Base-by-base conservation (phyloP, 2,888 invertebrate species). In the Amiota mariae region DNA sequence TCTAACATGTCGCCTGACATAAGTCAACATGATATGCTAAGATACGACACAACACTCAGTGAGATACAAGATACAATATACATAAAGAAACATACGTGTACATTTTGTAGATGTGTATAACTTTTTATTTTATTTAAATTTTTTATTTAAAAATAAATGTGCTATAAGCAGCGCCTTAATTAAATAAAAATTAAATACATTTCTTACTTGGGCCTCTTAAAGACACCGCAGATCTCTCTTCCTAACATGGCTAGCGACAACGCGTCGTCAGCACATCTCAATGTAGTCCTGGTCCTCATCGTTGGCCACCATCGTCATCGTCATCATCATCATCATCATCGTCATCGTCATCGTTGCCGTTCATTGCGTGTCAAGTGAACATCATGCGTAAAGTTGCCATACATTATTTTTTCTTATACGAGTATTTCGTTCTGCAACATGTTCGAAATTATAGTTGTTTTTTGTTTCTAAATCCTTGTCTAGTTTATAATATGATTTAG, bases 401-500 rank as follows among this genome's bases (percentile, higher is more conserved):
- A 36, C 36, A 36, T 68, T 68, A n/a, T 54, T 54, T 47, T 54
- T 13, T 51, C 18, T 51, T 68, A n/a, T 68, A n/a, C n/a, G n/a
- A n/a, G n/a, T n/a, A 1, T 63, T 63, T 12, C 13, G 18, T 63
- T 36, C 12, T 73, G 48, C 71, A 76, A 72, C 72, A 75, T 76
- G 20, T 67, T 49, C 84, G 78, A 79, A 86, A 48, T 77, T 76
- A 78, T 61, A 49, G 13, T 24, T 61, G 49, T 63, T 72, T 36
- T 71, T 66, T 46, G 73, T 56, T 71, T 71, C 2, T 70, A 82
- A 85, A 83, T 80, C 87, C 85, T 81, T 84, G 87, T 85, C 85
- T 81, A 79, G 87, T 84, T 84, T 85, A 80, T 85, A 81, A 87
- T 87, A 87, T 87, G 88, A 87, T 87, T 87, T 88, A 88, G 86